Evolutionary conservation across 2,888 invertebrate genomes (phyloP).

Genomic region (Oeneis ivallda): DNA sequence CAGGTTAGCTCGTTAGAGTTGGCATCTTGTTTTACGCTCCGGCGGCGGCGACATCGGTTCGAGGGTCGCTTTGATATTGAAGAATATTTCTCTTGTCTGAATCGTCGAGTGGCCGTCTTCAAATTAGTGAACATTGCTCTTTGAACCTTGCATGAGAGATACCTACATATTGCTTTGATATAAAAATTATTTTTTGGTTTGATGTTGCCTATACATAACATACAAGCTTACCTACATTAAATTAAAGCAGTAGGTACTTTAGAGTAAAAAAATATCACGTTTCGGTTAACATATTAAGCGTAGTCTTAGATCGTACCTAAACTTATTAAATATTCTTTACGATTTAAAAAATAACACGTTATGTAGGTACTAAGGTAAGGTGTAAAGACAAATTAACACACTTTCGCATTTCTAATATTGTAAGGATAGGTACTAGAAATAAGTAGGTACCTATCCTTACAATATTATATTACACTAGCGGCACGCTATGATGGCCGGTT

Average conservation of each 20-base stretch:
- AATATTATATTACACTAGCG: no score
- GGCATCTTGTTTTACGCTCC: slow-evolving; percentile 64
- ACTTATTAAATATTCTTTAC: neutral
- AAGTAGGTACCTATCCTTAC: no score
- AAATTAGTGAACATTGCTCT: slow-evolving; percentile 60
- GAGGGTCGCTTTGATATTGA: slow-evolving; percentile 66
- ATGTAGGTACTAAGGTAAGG: no score
- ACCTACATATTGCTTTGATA: slow-evolving; percentile 27
- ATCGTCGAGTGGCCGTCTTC: slow-evolving; percentile 61
- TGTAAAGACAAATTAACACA: no score
- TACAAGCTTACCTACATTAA: neutral
- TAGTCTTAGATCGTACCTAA: neutral
- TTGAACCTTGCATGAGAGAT: slow-evolving; percentile 43
- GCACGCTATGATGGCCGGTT: no score
- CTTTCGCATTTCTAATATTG: no score
- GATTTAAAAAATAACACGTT: no score
- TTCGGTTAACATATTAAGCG: no score
- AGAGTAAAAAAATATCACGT: no score
- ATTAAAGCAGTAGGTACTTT: no score
- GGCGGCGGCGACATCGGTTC: slow-evolving; percentile 52
- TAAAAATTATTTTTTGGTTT: slow-evolving; percentile 29
- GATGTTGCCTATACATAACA: neutral
- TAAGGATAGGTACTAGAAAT: neutral
- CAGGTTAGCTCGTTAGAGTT: slow-evolving; percentile 64
- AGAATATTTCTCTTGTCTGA: slow-evolving; percentile 60